Evolutionary conservation across 2,113 vertebrate species (phyloP).

Genomic region (Quiscalus mexicanus): DNA sequence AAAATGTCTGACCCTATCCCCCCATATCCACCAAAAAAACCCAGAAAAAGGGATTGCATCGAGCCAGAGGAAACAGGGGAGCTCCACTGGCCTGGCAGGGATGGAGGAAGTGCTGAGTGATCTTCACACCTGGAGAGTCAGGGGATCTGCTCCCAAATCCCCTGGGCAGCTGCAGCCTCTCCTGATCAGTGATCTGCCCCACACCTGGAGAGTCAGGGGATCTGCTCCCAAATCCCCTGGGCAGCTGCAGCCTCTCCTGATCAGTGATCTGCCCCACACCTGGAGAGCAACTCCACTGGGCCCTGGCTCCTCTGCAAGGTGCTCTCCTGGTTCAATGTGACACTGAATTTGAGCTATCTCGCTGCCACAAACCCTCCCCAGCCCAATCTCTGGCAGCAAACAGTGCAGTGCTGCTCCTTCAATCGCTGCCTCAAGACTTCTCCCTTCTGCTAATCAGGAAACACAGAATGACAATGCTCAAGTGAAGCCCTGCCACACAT

Average conservation of each 20-base stretch:
- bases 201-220: neutral
- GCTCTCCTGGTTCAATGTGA: neutral
- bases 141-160: neutral
- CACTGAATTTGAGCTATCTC: neutral
- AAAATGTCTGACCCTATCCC: neutral
- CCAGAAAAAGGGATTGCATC: neutral
- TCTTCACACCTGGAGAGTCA: neutral
- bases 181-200: neutral
- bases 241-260: neutral
- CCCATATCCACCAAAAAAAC: neutral
- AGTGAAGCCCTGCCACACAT: neutral
- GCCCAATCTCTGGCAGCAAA: neutral
- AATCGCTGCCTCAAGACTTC: neutral
- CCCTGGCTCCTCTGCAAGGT: neutral
- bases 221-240: neutral
- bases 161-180: neutral
- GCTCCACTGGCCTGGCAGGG: neutral
- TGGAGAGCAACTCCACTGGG: neutral
- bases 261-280: too few relatives aligned
- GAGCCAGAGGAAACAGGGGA: neutral
- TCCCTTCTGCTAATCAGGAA: neutral
- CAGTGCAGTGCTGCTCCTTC: neutral
- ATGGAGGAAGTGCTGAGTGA: neutral
- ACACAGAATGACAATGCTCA: neutral
- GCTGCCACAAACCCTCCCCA: neutral